Evolutionary conservation across 2,797 vertebrate genomes (phyloP).

Genomic region (Cynodonichthys magdalenae): DNA sequence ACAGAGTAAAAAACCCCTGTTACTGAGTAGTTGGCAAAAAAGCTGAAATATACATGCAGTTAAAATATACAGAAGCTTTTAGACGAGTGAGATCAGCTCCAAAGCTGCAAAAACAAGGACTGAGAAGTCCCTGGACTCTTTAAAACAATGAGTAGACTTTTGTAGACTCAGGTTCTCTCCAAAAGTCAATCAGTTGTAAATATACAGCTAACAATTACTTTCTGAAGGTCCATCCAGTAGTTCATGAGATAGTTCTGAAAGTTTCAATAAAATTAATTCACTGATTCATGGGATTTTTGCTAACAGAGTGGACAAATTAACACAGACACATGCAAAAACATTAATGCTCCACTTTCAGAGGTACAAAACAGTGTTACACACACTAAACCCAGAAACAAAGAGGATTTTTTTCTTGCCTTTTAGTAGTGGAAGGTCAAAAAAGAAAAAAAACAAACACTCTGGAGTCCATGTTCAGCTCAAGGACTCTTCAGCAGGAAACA

Average conservation of each 20-base stretch:
- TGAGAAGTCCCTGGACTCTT: constrained; percentile 9
- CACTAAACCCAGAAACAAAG: not conserved
- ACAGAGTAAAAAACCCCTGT: not conserved
- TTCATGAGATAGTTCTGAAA: too few relatives aligned
- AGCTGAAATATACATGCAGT: constrained; percentile 2
- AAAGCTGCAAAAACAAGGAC: constrained; percentile 14
- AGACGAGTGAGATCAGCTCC: not conserved
- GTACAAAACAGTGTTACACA: not conserved
- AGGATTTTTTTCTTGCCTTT: not conserved
- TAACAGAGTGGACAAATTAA: too few relatives aligned
- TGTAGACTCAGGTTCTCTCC: too few relatives aligned
- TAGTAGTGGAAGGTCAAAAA: constrained; percentile 30
- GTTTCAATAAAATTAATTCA: too few relatives aligned
- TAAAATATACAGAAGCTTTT: not conserved
- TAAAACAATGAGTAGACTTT: not conserved
- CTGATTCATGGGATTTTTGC: too few relatives aligned
- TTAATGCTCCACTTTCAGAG: not conserved
- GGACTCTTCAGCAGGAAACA: constrained; percentile 27
- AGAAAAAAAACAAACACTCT: constrained; percentile 14
- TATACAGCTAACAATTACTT: too few relatives aligned
- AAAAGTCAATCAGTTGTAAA: too few relatives aligned
- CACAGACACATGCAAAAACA: too few relatives aligned
- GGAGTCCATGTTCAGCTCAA: constrained; percentile 39
- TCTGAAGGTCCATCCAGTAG: too few relatives aligned
- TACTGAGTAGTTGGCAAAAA: not conserved